Conservation (phyloP, 2,113 vertebrate genomes). For the Carassius gibelio region DNA sequence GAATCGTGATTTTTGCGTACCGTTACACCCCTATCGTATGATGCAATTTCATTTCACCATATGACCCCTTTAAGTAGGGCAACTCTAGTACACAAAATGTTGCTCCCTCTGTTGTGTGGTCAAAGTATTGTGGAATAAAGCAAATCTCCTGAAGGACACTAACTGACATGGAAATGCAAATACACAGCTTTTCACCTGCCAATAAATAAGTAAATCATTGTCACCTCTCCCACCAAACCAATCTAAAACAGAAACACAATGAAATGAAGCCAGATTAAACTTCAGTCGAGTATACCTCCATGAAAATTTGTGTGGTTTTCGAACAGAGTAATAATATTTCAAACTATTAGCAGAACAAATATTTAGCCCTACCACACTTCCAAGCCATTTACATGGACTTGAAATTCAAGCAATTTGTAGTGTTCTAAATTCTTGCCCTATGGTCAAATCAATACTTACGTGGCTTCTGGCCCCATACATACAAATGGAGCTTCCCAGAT, state of each 20-base stretch:
- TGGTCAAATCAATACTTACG: constrained; percentile 82
- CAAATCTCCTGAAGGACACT: not conserved
- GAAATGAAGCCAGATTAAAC: not conserved
- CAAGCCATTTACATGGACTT: not conserved
- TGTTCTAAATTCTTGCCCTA: not conserved
- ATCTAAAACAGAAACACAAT: not conserved
- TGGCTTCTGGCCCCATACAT: constrained; percentile 88
- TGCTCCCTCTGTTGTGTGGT: no score
- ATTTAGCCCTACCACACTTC: not conserved
- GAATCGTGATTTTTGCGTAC: no score
- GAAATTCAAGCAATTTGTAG: not conserved
- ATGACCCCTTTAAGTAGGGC: no score
- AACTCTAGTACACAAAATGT: no score
- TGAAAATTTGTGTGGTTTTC: not conserved
- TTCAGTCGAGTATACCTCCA: not conserved
- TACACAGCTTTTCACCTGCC: not conserved
- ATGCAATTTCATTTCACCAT: no score
- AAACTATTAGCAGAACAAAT: not conserved
- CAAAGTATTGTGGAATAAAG: not conserved
- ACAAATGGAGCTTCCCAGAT: constrained; percentile 89
- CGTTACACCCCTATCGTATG: no score
- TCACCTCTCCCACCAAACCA: not conserved
- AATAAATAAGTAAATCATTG: constrained; percentile 4
- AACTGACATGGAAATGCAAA: not conserved
- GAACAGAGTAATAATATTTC: no score